These are phyloP conservation scores for Archegozetes longisetosus DNA, from an alignment of 1,140 invertebrate genomes.

Conservation along the genomic window DNA sequence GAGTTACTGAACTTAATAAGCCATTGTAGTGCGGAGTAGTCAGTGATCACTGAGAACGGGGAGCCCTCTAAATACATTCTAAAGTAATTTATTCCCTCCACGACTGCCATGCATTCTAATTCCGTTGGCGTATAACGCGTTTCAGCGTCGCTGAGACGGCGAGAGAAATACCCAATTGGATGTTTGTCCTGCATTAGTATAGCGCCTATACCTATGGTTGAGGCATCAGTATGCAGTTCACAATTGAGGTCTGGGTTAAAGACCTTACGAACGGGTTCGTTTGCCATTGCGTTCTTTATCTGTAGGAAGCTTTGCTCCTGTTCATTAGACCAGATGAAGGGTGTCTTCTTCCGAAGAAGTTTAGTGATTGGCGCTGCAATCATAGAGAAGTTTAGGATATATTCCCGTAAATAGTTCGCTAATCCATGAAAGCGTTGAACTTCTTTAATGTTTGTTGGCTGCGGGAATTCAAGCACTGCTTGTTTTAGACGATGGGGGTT, in stretches of 20 bases:
- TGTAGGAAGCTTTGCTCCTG: constrained; percentile 26
- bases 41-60: constrained; percentile 30
- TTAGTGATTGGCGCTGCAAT: constrained; percentile 27
- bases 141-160: constrained; percentile 30
- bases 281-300: constrained; percentile 24
- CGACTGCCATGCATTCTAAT: constrained; percentile 35
- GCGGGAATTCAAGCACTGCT: constrained; percentile 16
- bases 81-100: constrained; percentile 34
- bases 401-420: constrained; percentile 25
- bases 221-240: constrained; percentile 16
- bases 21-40: constrained; percentile 30
- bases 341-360: constrained; percentile 28
- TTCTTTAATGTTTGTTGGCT: constrained; percentile 18
- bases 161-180: constrained; percentile 32
- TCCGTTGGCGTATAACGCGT: constrained; percentile 36
- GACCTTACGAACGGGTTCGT: constrained; percentile 22
- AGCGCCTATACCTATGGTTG: constrained; percentile 26
- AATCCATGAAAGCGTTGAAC: constrained; percentile 25
- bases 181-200: constrained; percentile 30
- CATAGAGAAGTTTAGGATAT: constrained; percentile 23
- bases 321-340: constrained; percentile 26
- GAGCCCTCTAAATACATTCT: constrained; percentile 34
- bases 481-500: background rate
- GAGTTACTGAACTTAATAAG: constrained; percentile 8
- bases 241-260: constrained; percentile 15